Base-by-base conservation (phyloP, 2,113 vertebrate species). In the Aphyosemion australe region DNA sequence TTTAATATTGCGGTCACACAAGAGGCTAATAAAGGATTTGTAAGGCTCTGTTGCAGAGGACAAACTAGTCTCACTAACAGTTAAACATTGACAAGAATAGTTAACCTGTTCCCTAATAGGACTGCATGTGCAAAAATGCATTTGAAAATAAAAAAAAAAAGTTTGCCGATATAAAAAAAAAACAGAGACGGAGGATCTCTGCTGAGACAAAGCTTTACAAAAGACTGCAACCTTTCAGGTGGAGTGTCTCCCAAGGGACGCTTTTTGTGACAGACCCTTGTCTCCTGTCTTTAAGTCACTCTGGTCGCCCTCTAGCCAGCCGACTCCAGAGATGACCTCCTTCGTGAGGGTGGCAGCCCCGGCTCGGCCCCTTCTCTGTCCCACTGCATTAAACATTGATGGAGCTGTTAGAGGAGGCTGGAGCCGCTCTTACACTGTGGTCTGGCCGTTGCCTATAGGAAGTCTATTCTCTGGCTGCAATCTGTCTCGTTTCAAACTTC, bases 321-420 rank as follows among this genome's bases (percentile, higher is more conserved):
- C 1, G 37, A 69, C 72, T 88, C 69, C 74, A 69, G 48, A 19
- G 63, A 76, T 85, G 88, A 89, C 91, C 90, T 83, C 78, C 72
- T 72, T 65, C 43, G 20, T 76, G 61, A 69, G 78, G 76, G 69
- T 68, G 66, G 73, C 83, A 68, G 68, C 63, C 61, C 68, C 18
- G 52, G 8, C 76, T 74, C 52, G 51, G 79, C 70, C 69, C 73
- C 73, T 55, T 72, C 77, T 50, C 65, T 72, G 74, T 67, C 83
- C 78, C 81, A 85, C 47, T 67, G 59, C 87, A 85, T 90, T 82
- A 91, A 91, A 90, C 88, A 88, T 92, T 91, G 82, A 91, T 89
- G 77, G 61, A 67, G 64, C 52, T 86, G 80, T 72, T 80, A 87
- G 76, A 65, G 80, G 87, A 78, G 82, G 81, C 84, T 84, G 88